Percentiles rank a stretch among this genome's conserved stretches.
Evolutionary conservation across 2,797 vertebrate genomes (phyloP).

Genomic region (Lacerta viridis): DNA sequence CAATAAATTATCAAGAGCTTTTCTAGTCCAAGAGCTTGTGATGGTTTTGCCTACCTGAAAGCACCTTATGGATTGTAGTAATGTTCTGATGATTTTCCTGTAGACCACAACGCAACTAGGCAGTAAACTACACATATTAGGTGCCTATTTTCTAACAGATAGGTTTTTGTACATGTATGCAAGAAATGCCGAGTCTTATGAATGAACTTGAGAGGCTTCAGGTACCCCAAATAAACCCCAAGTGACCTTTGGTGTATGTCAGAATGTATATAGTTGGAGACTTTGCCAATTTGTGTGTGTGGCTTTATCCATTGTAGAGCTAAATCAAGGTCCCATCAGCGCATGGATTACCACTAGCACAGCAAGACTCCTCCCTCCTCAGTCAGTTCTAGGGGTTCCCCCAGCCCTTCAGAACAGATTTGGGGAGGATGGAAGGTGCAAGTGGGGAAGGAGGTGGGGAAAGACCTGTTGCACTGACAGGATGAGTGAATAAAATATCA

Average conservation of each 20-base stretch:
- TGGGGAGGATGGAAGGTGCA: too few species aligned
- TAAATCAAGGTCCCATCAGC: neutral
- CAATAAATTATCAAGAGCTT: constrained; percentile 17
- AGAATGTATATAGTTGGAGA: neutral
- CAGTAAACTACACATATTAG: neutral
- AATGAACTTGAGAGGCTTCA: neutral
- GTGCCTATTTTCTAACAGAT: too few species aligned
- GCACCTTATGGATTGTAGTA: neutral
- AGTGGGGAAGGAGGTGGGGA: too few species aligned
- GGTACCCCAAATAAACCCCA: neutral
- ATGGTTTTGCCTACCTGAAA: neutral
- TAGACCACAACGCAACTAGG: neutral
- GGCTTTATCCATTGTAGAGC: neutral
- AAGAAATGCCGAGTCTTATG: neutral
- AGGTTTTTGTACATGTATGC: neutral
- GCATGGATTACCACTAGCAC: too few species aligned
- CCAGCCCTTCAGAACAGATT: too few species aligned
- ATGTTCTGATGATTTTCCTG: neutral
- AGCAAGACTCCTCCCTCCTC: too few species aligned
- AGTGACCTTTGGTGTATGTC: neutral
- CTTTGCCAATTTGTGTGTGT: neutral
- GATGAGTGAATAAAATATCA: too few species aligned
- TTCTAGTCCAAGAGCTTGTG: constrained; percentile 18
- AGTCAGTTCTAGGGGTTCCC: too few species aligned
- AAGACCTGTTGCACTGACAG: too few species aligned